Base-by-base conservation (phyloP, 2,113 vertebrate species). In the Chunga burmeisteri region DNA sequence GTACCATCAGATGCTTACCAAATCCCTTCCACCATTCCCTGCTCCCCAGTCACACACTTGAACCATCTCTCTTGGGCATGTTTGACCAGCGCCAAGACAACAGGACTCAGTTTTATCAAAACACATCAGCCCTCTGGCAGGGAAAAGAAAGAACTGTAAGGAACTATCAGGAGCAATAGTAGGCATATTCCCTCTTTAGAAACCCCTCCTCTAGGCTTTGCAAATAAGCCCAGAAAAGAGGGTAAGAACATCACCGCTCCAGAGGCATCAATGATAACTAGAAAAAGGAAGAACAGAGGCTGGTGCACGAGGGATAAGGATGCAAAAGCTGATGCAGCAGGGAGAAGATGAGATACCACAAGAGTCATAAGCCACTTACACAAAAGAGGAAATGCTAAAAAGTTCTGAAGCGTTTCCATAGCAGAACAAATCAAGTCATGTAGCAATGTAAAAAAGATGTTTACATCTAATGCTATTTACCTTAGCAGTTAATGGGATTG, bases 381-480 rank as follows among this genome's bases (percentile, higher is more conserved):
- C 44, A 47, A 65, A 87, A 91, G 16, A 84, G 49, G 49, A 94
- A 86, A 94, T 25, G 62, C 44, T 87, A 81, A 68, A 53, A 94
- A 58, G n/a, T 88, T 95, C 42, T 58, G 32, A 91, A 93, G 58
- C 9, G 1, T 94, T 95, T 95, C 91, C 86, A 89, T 80, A 73
- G 81, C 81, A 93, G 86, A 94, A 95, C 78, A 90, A 91, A 96
- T 95, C 85, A 67, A 87, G 71, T 77, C 73, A 86, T 68, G 29
- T 36, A 81, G 77, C 72, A 71, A 81, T 49, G 59, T 90, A 73
- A 96, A 93, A 94, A 91, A 94, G 53, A 85, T 93, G 89, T 95
- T 88, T 88, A 52, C 78, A 86, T 74, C 85, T 66, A 93, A 97
- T 44, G 62, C 66, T 95, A 82, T 96, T 94, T 94, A 89, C 55